These are phyloP conservation scores for Theretra japonica DNA, from an alignment of 2,888 invertebrate species.

Conservation along the genomic window DNA sequence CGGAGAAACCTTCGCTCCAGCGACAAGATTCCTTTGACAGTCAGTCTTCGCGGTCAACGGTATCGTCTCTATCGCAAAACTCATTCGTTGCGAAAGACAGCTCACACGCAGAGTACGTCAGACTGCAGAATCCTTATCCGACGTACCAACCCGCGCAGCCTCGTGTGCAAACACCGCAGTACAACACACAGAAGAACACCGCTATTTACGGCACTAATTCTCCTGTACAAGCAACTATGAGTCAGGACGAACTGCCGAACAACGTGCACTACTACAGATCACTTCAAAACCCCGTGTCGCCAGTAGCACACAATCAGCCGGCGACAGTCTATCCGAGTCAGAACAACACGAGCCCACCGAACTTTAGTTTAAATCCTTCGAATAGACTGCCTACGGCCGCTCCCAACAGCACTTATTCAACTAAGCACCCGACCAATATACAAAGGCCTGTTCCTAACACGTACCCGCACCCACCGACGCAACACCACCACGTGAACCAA, in stretches of 20 bases:
- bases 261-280: constrained; percentile 63
- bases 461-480: constrained; percentile 70
- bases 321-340: constrained; percentile 68
- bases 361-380: constrained; percentile 72
- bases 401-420: constrained; percentile 62
- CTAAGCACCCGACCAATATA: constrained; percentile 64
- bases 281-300: constrained; percentile 63
- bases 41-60: constrained; percentile 80
- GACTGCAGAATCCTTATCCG: constrained; percentile 70
- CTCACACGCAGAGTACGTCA: constrained; percentile 70
- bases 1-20: constrained; percentile 77
- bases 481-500: constrained; percentile 67
- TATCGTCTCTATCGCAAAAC: constrained; percentile 78
- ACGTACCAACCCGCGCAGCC: constrained; percentile 70
- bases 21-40: constrained; percentile 82
- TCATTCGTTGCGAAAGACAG: constrained; percentile 67
- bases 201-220: constrained; percentile 67
- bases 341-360: constrained; percentile 72
- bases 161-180: constrained; percentile 66
- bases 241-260: constrained; percentile 53
- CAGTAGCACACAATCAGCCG: constrained; percentile 74
- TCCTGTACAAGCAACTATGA: constrained; percentile 56
- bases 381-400: constrained; percentile 74
- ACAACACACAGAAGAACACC: constrained; percentile 66
- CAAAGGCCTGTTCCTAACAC: constrained; percentile 71